phyloP scores from a whole-genome alignment of 1,140 invertebrate genomes.

The Tetranychus urticae region DNA sequence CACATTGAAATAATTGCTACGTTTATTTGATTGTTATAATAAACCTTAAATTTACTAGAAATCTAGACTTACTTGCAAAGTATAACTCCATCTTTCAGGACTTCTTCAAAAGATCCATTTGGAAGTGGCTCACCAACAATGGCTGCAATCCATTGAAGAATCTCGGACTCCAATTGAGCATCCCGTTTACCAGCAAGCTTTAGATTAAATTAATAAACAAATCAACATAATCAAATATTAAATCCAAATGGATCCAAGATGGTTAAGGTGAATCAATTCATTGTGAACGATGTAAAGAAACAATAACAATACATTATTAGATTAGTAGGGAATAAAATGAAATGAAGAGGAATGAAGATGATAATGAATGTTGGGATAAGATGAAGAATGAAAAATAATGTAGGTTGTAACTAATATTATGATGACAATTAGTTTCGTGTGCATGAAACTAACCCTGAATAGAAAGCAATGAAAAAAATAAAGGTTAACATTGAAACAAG shows the following conservation, averaged over 20 bases:
- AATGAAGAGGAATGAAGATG: too few relatives aligned
- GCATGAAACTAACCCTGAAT: background rate
- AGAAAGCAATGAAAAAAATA: background rate
- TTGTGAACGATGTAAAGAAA: background rate
- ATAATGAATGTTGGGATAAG: background rate
- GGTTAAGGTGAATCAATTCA: background rate
- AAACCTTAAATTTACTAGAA: background rate
- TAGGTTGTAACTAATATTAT: background rate
- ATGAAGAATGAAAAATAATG: background rate
- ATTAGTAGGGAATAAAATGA: background rate
- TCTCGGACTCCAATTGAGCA: slow-evolving; percentile 59
- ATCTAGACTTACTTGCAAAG: slow-evolving; percentile 38
- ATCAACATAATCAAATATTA: background rate
- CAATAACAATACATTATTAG: background rate
- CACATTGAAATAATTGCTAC: too few relatives aligned
- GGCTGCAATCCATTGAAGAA: slow-evolving; percentile 69
- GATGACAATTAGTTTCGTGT: background rate
- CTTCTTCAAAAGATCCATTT: slow-evolving; percentile 51
- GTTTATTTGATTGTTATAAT: background rate
- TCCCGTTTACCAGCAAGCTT: slow-evolving; percentile 39
- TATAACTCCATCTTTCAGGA: slow-evolving; percentile 68
- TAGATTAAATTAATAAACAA: background rate
- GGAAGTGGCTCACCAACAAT: slow-evolving; percentile 65
- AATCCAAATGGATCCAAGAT: background rate
- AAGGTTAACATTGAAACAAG: background rate